Conservation (phyloP, 2,888 invertebrate genomes). For the Standfussiana lucernea region DNA sequence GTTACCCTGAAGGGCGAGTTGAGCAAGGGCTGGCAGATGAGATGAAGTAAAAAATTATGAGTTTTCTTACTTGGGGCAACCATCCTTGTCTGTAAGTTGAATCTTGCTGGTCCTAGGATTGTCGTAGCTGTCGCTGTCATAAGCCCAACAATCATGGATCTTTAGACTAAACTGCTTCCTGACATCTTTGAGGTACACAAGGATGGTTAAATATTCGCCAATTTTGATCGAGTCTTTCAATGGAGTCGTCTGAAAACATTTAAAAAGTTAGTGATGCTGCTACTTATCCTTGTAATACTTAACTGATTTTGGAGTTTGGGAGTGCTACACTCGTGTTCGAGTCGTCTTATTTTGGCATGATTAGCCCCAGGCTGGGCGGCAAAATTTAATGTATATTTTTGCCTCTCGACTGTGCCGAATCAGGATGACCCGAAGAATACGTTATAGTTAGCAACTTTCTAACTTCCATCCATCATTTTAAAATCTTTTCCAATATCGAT, state of each 20-base stretch:
- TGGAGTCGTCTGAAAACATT: slow-evolving; percentile 88
- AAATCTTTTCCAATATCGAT: not conserved
- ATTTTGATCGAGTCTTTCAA: slow-evolving; percentile 92
- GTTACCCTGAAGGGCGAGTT: not conserved
- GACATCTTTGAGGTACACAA: slow-evolving; percentile 93
- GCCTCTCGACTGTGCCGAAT: not conserved
- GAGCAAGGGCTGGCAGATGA: not conserved
- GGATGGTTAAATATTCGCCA: slow-evolving; percentile 93
- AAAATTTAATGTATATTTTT: not conserved
- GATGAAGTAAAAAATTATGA: not conserved
- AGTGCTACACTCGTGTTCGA: not conserved
- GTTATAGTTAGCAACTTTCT: not conserved
- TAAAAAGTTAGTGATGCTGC: not conserved
- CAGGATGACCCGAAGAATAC: not conserved
- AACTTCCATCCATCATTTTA: not conserved
- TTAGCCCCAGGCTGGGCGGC: not conserved
- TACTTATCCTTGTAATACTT: not conserved
- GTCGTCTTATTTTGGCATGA: not conserved
- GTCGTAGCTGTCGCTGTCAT: slow-evolving; percentile 92
- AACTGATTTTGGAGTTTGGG: not conserved
- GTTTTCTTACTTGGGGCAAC: slow-evolving; percentile 91
- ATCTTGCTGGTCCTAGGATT: slow-evolving; percentile 90
- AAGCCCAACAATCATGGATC: slow-evolving; percentile 94
- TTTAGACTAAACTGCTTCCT: slow-evolving; percentile 92
- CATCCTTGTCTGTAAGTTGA: slow-evolving; percentile 92